Evolutionary conservation across 2,113 vertebrate genomes (phyloP), one percentile per base, ranked within the genome.

Genomic region (Chinchilla lanigera): DNA sequence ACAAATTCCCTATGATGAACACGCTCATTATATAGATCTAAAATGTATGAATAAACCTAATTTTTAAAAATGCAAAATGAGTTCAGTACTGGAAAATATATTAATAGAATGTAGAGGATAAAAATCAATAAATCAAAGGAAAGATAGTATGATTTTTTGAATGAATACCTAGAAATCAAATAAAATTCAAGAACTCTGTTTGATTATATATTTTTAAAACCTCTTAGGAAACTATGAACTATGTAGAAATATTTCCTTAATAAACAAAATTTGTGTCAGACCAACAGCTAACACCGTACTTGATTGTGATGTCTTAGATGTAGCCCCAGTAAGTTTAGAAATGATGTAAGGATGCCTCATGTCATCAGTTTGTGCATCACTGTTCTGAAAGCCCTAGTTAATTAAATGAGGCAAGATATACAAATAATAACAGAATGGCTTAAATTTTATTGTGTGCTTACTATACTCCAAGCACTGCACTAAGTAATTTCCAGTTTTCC

Each of bases 381-480:
- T 89, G 9, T 58, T 85, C 95, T 88, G 61, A 95, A 92, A 95
- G 44, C 41, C 56, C 19, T 20, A 81, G 58, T 22, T 75, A 93
- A 94, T 93, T 80, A 93, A 89, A 93, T 91, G 81, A 94, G 50
- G 81, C 60, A 75, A 16, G 11, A n/a, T 61, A 17, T 50, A 38
- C 44, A 90, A 54, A 83, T 30, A 89, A 83, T 47, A 92, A 84
- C 50, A 80, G 56, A 83, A 92, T 13, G 52, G 75, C 38, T 73
- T 58, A 60, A 84, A 41, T 87, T 54, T 44, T 90, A 56, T 30
- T 41, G n/a, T 26, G 7, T 41, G 35, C 38, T 91, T 61, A 52
- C 47, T 95, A 22, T 78, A 69, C 33, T 94, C n/a, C 24, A 91
- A 86, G 63, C 30, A 67, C 13, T 16, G 63, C 58, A 61, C 91